Conservation (phyloP, 2,113 vertebrate species). For the Platycercus adscitus region DNA sequence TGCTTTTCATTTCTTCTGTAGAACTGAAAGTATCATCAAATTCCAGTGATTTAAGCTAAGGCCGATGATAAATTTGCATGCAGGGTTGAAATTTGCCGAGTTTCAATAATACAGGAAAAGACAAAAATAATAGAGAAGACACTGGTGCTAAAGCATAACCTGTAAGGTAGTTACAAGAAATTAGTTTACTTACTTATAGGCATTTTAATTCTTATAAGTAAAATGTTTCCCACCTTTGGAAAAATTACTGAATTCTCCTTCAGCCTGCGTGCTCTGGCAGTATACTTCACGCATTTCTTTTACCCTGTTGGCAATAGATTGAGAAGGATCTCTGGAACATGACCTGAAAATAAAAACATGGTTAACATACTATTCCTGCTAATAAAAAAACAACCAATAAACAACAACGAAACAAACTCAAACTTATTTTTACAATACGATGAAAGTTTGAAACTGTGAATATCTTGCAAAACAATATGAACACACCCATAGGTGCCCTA, state of each 20-base stretch:
- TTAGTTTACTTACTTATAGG: neutral
- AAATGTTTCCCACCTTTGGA: slow-evolving; percentile 78
- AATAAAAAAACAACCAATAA: neutral
- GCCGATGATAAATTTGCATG: neutral
- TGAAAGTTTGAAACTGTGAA: neutral
- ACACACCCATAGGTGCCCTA: neutral
- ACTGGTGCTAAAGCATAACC: neutral
- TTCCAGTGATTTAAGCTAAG: neutral
- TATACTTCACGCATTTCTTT: slow-evolving; percentile 89
- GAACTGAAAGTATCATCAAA: neutral
- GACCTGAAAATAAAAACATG: slow-evolving; percentile 70
- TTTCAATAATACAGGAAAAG: neutral
- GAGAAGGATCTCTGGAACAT: slow-evolving; percentile 89
- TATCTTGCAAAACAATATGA: neutral
- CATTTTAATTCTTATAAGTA: neutral
- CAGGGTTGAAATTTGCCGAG: neutral
- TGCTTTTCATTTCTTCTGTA: neutral
- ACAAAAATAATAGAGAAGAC: neutral
- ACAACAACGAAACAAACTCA: neutral
- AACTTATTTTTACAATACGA: neutral
- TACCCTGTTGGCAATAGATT: slow-evolving; percentile 83
- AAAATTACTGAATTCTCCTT: slow-evolving; percentile 66
- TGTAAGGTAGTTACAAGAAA: neutral
- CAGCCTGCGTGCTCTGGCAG: slow-evolving; percentile 75
- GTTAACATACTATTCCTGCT: neutral